Base-by-base conservation (phyloP, 2,797 vertebrate genomes). In the Eleutherodactylus coqui region DNA sequence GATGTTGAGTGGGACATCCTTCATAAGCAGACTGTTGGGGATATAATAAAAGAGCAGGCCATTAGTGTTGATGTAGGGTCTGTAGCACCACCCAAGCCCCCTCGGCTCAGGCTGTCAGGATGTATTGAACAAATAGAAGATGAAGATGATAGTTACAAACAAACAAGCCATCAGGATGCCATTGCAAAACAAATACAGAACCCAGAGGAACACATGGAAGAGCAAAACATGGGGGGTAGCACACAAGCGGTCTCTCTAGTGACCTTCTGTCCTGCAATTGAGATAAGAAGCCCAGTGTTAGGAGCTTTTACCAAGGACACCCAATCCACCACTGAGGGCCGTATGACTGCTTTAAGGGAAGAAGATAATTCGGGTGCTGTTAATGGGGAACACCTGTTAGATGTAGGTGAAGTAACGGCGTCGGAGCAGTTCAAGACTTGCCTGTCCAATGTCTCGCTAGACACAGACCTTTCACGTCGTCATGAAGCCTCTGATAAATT, bases 31-130 rank as follows among this genome's bases (percentile, higher is more conserved):
- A 72, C n/a, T 13, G 53, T 84, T 84, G 80, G 75, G 60, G 49
- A 45, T 43, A 21, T 72, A 79, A 58, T 38, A 32, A 80, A 34
- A 43, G 55, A 73, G n/a, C 51, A 72, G 29, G 32, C 21, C 49
- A 36, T 79, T 64, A 87, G 53, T 21, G 55, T 24, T 7, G 5
- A 53, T 64, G 69, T 75, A 45, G 86, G 69, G 77, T 84, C 53
- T 47, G 27, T 38, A 27, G 38, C 43, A 0, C 93, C 93, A 49
- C 92, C 91, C 3, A 93, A 95, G 84, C 93, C 93, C 0, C 94
- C 92, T 0, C 67, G 93, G 43, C 90, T 92, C 87, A 92, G 92
- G 0, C 75, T 85, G 0, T 84, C 90, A 0, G 0, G 11, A 0
- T 60, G 79, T 0, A 5, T 89, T 0, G 80, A 76, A 10, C 85